Conservation (phyloP, 2,797 vertebrate genomes). For the Apogon talboti region DNA sequence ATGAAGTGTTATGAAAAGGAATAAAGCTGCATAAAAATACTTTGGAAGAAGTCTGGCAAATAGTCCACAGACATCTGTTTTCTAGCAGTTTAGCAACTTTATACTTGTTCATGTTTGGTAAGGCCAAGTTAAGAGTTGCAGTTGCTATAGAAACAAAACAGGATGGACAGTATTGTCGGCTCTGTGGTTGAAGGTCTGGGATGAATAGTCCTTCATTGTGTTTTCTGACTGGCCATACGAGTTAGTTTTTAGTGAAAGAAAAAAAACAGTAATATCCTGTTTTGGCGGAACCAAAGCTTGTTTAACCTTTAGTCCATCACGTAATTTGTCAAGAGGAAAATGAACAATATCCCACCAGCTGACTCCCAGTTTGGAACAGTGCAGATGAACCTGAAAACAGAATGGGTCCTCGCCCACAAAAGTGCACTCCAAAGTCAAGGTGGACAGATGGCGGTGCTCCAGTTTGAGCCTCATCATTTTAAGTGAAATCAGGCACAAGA, state of each 20-base stretch:
- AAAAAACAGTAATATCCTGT: constrained; percentile 77
- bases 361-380: constrained; percentile 69
- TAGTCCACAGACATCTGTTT: constrained; percentile 71
- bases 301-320: constrained; percentile 77
- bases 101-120: constrained; percentile 61
- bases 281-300: constrained; percentile 71
- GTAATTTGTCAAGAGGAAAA: constrained; percentile 76
- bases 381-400: constrained; percentile 74
- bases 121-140: constrained; percentile 58
- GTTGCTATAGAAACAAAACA: constrained; percentile 85
- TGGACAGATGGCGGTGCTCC: constrained; percentile 78
- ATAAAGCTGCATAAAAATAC: constrained; percentile 59
- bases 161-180: constrained; percentile 70
- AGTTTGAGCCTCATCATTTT: constrained; percentile 66
- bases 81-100: constrained; percentile 72
- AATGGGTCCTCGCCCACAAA: constrained; percentile 66
- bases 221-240: constrained; percentile 54
- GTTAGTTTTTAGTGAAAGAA: constrained; percentile 54
- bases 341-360: constrained; percentile 70
- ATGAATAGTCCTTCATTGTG: constrained; percentile 70
- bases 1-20: constrained; percentile 74
- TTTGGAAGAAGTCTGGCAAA: constrained; percentile 61
- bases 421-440: constrained; percentile 71
- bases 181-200: constrained; percentile 60
- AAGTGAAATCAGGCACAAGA: constrained; percentile 77